phyloP scores from a whole-genome alignment of 2,888 invertebrate species.

The Hirtodrosophila histrioides region DNA sequence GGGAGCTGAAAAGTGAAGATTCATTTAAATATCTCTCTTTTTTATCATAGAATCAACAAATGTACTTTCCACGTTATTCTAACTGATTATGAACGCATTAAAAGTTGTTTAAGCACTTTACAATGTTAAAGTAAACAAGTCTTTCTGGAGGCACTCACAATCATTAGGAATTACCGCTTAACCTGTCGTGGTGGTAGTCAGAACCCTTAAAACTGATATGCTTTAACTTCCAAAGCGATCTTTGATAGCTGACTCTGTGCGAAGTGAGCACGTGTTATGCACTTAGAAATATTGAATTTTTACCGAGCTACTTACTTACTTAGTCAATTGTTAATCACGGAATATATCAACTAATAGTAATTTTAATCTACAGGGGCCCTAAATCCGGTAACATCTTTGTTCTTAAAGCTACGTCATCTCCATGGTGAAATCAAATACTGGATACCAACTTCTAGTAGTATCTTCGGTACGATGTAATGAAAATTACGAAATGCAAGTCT shows the following conservation, averaged over 20 bases:
- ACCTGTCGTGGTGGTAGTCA: slow-evolving; percentile 8
- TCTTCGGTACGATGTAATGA: slow-evolving; percentile 11
- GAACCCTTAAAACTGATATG: too few relatives aligned
- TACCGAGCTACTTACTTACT: too few relatives aligned
- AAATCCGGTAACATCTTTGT: too few relatives aligned
- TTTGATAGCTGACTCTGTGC: not conserved
- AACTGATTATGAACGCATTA: slow-evolving; percentile 20
- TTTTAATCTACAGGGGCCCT: not conserved
- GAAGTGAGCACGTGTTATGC: slow-evolving; percentile 3
- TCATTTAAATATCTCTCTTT: slow-evolving; percentile 22
- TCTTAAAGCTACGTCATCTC: slow-evolving; percentile 24
- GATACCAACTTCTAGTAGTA: not conserved
- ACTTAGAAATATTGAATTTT: slow-evolving; percentile 1
- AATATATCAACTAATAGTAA: not conserved
- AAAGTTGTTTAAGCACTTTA: slow-evolving; percentile 7
- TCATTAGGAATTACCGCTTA: not conserved
- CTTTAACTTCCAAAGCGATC: not conserved
- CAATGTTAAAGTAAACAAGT: not conserved
- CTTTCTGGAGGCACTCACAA: not conserved
- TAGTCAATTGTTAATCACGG: not conserved
- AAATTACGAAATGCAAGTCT: slow-evolving; percentile 5
- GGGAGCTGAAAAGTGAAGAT: slow-evolving; percentile 24
- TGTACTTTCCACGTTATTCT: slow-evolving; percentile 1
- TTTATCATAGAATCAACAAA: slow-evolving; percentile 32
- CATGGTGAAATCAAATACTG: slow-evolving; percentile 23